A percentile compares a stretch with the other conserved stretches of the same genome.
phyloP scores from a whole-genome alignment of 2,888 invertebrate species.

The Macaria liturata region DNA sequence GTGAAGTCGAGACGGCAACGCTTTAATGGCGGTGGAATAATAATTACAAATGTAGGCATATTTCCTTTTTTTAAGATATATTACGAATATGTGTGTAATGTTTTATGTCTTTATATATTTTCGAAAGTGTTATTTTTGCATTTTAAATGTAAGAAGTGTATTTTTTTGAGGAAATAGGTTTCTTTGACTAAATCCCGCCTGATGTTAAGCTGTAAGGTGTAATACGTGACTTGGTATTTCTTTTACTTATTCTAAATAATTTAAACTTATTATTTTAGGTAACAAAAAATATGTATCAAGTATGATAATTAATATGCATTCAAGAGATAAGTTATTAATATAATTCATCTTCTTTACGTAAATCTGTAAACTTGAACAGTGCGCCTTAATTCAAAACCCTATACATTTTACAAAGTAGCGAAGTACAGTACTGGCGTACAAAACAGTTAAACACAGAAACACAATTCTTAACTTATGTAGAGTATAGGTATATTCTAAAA shows the following conservation, averaged over 20 bases:
- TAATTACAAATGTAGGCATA: background rate
- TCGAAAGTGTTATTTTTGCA: background rate
- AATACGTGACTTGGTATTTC: background rate
- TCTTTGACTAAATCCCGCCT: too few species aligned
- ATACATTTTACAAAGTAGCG: slow-evolving; percentile 1
- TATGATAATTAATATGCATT: background rate
- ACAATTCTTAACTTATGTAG: too few species aligned
- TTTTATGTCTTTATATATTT: background rate
- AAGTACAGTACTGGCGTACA: background rate
- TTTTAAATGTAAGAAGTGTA: background rate
- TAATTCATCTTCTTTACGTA: background rate
- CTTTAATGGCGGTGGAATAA: background rate
- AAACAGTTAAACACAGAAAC: background rate
- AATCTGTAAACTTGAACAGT: background rate
- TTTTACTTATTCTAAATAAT: background rate
- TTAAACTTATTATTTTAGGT: background rate
- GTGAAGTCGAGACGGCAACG: slow-evolving; percentile 1
- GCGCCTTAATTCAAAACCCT: background rate
- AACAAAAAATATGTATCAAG: background rate
- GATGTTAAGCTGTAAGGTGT: too few species aligned
- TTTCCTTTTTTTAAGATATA: background rate
- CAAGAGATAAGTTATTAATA: background rate
- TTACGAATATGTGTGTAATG: too few species aligned
- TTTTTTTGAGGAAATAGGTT: too few species aligned
- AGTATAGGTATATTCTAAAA: too few species aligned